phyloP scores from a whole-genome alignment of 2,113 vertebrate genomes.

The Cervus canadensis region DNA sequence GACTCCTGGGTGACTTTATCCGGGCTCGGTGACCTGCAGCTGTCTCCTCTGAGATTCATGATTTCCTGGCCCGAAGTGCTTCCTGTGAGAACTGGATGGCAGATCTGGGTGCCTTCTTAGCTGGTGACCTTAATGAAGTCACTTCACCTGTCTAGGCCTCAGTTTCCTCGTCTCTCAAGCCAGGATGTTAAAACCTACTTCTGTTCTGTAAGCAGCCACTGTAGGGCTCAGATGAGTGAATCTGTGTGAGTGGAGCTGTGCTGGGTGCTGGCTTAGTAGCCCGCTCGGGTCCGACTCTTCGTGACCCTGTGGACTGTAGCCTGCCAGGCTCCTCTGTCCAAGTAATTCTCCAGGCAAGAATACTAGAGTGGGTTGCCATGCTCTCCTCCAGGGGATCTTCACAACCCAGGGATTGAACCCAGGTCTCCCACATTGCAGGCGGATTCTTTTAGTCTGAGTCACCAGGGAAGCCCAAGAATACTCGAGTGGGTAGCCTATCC shows the following conservation, averaged over 20 bases:
- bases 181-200: background rate
- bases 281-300: background rate
- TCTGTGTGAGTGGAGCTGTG: background rate
- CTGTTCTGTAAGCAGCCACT: background rate
- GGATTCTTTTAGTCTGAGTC: background rate
- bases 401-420: background rate
- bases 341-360: background rate
- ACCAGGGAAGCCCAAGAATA: background rate
- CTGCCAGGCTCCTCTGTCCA: background rate
- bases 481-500: background rate
- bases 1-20: slow-evolving; percentile 44
- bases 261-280: background rate
- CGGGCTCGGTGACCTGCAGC: slow-evolving; percentile 5
- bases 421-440: background rate
- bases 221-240: background rate
- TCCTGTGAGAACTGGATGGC: background rate
- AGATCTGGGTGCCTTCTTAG: background rate
- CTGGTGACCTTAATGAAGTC: background rate
- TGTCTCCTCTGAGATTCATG: slow-evolving; percentile 19
- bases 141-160: background rate
- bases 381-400: background rate
- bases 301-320: background rate
- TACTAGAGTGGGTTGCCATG: background rate
- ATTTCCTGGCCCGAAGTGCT: background rate
- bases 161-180: background rate